Conservation (phyloP, 1,140 invertebrate species). For the Drosophila subpulchrella region DNA sequence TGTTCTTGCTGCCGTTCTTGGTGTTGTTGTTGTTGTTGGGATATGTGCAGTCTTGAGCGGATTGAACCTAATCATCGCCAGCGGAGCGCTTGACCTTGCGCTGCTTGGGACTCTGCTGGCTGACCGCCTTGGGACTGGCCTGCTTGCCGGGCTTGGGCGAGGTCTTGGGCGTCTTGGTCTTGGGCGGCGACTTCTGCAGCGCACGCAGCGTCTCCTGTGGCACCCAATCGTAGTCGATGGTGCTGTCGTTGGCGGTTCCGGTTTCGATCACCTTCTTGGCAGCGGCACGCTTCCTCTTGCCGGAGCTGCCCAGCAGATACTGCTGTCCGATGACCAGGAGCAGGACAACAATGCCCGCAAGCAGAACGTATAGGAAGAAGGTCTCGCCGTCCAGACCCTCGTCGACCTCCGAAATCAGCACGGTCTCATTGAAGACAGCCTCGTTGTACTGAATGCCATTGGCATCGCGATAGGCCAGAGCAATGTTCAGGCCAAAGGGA, state of each 20-base stretch:
- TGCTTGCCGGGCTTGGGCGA: constrained; percentile 85
- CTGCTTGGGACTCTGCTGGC: constrained; percentile 88
- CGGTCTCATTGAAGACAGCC: constrained; percentile 99
- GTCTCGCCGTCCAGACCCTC: constrained; percentile 99
- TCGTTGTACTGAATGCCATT: constrained; percentile 90
- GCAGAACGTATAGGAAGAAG: constrained; percentile 98
- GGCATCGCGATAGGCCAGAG: constrained; percentile 96
- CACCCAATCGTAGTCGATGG: constrained; percentile 99
- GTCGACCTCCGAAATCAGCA: constrained; percentile 97
- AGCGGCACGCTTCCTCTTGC: constrained; percentile 86
- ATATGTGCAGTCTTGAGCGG: constrained; percentile 57
- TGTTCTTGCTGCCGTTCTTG: constrained; percentile 16
- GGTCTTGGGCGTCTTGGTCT: constrained; percentile 83
- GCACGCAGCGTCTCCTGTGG: constrained; percentile 94
- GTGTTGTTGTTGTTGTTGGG: constrained; percentile 22
- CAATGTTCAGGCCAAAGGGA: constrained; percentile 97
- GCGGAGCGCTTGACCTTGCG: constrained; percentile 89
- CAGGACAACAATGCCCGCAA: constrained; percentile 94
- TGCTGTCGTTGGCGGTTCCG: constrained; percentile 93
- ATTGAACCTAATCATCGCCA: constrained; percentile 86
- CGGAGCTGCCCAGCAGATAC: constrained; percentile 90
- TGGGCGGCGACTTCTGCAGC: constrained; percentile 88
- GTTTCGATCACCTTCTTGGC: constrained; percentile 90
- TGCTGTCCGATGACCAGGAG: constrained; percentile 96
- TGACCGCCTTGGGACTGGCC: constrained; percentile 85